Evolutionary conservation across 1,140 invertebrate species (phyloP).

Genomic region (Meloidogyne hapla): DNA sequence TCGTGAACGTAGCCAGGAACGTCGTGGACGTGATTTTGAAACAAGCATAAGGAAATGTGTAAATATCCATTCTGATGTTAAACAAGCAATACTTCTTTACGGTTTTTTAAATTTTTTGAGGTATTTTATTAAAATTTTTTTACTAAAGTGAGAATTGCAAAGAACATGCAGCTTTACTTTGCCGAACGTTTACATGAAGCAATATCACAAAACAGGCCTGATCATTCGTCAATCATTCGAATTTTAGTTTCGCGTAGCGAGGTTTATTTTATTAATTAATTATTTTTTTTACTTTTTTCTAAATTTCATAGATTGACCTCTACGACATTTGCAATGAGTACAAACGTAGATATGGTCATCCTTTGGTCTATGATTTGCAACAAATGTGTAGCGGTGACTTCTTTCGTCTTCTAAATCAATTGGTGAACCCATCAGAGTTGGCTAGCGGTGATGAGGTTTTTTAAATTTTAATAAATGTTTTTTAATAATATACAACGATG

Average conservation of each 20-base stretch:
- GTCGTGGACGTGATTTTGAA: conserved; percentile 44
- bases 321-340: conserved; percentile 50
- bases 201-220: conserved; percentile 49
- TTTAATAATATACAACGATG: not conserved
- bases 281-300: not conserved
- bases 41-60: conserved; percentile 44
- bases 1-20: conserved; percentile 16
- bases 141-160: conserved; percentile 44
- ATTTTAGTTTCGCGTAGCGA: conserved; percentile 49
- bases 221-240: conserved; percentile 49
- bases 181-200: conserved; percentile 52
- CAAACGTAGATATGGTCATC: conserved; percentile 35
- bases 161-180: conserved; percentile 55
- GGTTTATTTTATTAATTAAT: conserved; percentile 8
- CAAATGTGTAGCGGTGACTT: conserved; percentile 50
- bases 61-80: conserved; percentile 50
- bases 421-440: conserved; percentile 35
- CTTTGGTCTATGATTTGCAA: conserved; percentile 40
- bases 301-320: conserved; percentile 41
- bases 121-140: not conserved
- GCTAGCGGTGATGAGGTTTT: conserved; percentile 33
- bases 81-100: conserved; percentile 44
- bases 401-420: conserved; percentile 40
- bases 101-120: conserved; percentile 6
- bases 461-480: not conserved